These are phyloP conservation scores for Tangara arthus DNA, from an alignment of 2,797 vertebrate genomes.

Conservation along the genomic window DNA sequence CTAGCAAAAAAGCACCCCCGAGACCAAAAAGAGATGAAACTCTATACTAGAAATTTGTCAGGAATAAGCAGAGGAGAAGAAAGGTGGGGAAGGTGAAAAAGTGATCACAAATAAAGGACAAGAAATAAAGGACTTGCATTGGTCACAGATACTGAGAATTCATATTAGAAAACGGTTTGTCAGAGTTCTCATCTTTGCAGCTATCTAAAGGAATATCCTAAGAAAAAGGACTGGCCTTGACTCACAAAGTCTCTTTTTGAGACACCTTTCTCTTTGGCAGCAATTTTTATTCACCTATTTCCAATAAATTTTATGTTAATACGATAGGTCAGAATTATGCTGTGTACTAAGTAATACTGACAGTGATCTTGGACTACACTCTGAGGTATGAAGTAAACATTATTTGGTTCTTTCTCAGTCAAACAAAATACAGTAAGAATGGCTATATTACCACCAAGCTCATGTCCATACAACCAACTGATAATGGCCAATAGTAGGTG, in stretches of 20 bases:
- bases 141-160: background rate
- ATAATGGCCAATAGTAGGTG: background rate
- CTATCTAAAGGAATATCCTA: background rate
- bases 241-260: background rate
- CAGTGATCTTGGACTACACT: accelerated
- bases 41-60: background rate
- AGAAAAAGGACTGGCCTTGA: background rate
- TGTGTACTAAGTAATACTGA: background rate
- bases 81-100: background rate
- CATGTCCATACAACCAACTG: background rate
- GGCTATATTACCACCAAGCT: background rate
- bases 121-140: background rate
- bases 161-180: background rate
- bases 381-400: background rate
- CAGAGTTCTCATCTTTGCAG: background rate
- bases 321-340: background rate
- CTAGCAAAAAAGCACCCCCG: accelerated
- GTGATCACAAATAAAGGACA: background rate
- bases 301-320: background rate
- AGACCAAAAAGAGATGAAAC: background rate
- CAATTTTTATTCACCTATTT: background rate
- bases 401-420: background rate
- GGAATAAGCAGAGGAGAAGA: background rate
- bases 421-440: background rate
- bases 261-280: background rate